A percentile compares a stretch with the other conserved stretches of the same genome.
These are phyloP conservation scores for Ptyas mucosa DNA, from an alignment of 2,113 vertebrate genomes.

Conservation along the genomic window DNA sequence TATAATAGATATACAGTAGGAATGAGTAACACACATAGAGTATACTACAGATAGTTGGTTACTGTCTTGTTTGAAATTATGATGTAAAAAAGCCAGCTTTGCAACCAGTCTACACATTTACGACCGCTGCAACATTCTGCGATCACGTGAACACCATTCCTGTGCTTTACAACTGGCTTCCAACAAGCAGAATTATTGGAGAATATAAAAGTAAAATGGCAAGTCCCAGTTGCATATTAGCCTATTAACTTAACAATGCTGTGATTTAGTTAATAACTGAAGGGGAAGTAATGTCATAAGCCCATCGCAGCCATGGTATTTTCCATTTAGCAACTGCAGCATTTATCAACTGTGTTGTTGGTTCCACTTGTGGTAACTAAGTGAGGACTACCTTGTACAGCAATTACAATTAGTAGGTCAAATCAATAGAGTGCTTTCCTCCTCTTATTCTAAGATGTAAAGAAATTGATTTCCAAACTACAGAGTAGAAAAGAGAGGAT, in stretches of 20 bases:
- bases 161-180: not conserved
- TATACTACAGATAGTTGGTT: not conserved
- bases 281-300: not conserved
- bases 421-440: not conserved
- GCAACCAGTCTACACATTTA: not conserved
- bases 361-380: not conserved
- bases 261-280: not conserved
- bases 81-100: not conserved
- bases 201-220: not conserved
- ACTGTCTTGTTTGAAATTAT: not conserved
- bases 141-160: not conserved
- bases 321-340: not conserved
- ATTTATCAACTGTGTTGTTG: not conserved
- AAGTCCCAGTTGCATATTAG: not conserved
- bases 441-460: not conserved
- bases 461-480: not conserved
- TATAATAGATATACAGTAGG: not conserved
- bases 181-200: not conserved
- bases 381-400: not conserved
- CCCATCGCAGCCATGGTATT: not conserved
- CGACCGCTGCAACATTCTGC: not conserved
- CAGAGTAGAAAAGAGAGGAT: not conserved
- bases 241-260: too few relatives aligned
- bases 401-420: not conserved
- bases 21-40: not conserved